These are phyloP conservation scores for Stegodyphus dumicola DNA, from an alignment of 1,140 invertebrate species.

Conservation along the genomic window DNA sequence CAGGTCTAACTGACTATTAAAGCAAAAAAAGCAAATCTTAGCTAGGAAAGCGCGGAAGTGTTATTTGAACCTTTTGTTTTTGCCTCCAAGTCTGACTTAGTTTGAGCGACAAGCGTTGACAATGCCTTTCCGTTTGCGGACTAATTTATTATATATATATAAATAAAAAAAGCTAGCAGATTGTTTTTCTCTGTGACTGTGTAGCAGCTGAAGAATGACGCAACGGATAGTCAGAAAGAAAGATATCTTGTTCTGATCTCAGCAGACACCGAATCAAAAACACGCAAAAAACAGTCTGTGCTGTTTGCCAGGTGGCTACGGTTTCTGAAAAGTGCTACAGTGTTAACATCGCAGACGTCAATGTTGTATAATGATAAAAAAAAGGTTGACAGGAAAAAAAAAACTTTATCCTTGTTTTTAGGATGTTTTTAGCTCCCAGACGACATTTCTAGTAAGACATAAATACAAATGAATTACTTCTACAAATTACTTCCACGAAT, in stretches of 20 bases:
- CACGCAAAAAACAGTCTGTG: slow-evolving; percentile 47
- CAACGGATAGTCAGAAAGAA: slow-evolving; percentile 24
- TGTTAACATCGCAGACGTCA: not conserved
- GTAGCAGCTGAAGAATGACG: slow-evolving; percentile 4
- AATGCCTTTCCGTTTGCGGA: not conserved
- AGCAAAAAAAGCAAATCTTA: not conserved
- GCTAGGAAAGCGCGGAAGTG: slow-evolving; percentile 35
- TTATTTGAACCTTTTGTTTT: slow-evolving; percentile 53
- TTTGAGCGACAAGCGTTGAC: slow-evolving; percentile 11
- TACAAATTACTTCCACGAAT: too few species aligned
- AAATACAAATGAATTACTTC: too few species aligned
- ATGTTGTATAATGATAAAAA: not conserved
- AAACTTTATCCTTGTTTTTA: not conserved
- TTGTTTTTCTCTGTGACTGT: not conserved
- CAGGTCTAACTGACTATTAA: not conserved
- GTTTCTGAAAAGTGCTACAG: not conserved
- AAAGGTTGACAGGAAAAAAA: not conserved
- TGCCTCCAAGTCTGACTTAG: not conserved
- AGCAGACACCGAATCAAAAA: slow-evolving; percentile 13
- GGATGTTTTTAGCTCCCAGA: not conserved
- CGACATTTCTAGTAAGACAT: too few species aligned
- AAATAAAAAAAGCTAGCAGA: slow-evolving; percentile 9
- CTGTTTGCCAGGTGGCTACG: slow-evolving; percentile 14
- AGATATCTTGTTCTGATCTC: not conserved
- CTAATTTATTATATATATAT: not conserved